Conservation (phyloP, 1,140 invertebrate genomes). For the Scaptomyza pallida region DNA sequence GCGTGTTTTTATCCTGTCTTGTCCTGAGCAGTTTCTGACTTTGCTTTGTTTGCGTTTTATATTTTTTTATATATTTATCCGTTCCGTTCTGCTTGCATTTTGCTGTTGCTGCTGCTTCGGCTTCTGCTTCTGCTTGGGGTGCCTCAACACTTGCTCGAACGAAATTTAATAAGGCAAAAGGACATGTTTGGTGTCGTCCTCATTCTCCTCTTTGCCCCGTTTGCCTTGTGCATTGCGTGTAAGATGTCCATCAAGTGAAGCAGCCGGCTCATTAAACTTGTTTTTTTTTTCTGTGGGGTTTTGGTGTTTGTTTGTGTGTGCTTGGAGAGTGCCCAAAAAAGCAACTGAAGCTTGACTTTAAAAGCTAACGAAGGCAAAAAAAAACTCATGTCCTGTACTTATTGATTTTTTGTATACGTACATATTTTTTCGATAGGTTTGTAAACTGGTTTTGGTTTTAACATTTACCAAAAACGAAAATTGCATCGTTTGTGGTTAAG, state of each 20-base stretch:
- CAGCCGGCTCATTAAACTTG: conserved; percentile 78
- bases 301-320: background rate
- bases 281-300: conserved; percentile 24
- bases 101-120: too few species aligned
- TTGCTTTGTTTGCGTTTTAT: conserved; percentile 73
- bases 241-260: conserved; percentile 72
- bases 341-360: conserved; percentile 52
- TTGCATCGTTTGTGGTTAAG: conserved; percentile 7
- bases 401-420: conserved; percentile 33
- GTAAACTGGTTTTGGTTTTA: background rate
- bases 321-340: background rate
- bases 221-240: conserved; percentile 62
- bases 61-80: background rate
- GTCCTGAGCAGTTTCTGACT: conserved; percentile 44
- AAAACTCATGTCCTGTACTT: conserved; percentile 13
- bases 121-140: conserved; percentile 37
- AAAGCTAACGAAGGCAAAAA: too few species aligned
- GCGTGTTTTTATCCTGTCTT: conserved; percentile 27
- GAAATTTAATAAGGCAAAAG: conserved; percentile 80
- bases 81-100: conserved; percentile 12
- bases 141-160: conserved; percentile 71
- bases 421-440: conserved; percentile 1
- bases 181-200: conserved; percentile 72
- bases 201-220: background rate
- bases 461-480: conserved; percentile 2